These are phyloP conservation scores for Microtus richardsoni DNA, from an alignment of 2,113 vertebrate species.

Conservation along the genomic window DNA sequence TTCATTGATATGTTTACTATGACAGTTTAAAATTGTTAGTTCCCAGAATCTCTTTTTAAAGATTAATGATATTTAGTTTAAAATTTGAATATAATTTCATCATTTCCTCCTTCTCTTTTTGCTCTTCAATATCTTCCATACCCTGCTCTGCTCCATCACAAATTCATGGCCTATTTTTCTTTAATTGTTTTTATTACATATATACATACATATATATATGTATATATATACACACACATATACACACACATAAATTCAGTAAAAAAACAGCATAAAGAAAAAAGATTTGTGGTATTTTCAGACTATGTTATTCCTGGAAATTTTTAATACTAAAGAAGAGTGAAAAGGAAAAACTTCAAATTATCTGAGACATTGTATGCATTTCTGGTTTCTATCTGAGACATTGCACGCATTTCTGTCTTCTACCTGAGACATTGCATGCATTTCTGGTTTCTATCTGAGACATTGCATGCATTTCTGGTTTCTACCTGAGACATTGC, in stretches of 20 bases:
- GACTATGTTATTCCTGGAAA: not conserved
- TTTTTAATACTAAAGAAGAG: not conserved
- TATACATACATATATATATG: not conserved
- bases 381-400: no score
- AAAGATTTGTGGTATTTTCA: slow-evolving; percentile 14
- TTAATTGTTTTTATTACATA: not conserved
- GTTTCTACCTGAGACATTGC: no score
- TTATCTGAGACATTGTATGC: not conserved
- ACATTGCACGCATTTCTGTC: no score
- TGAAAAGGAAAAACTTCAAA: not conserved
- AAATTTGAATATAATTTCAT: not conserved
- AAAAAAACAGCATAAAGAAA: not conserved
- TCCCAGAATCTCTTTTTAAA: slow-evolving; percentile 1
- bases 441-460: no score
- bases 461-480: no score
- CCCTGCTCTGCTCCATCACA: not conserved
- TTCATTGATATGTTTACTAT: not conserved
- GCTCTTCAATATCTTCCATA: not conserved
- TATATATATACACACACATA: not conserved
- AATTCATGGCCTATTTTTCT: not conserved
- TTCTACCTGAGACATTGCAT: no score
- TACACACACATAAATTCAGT: not conserved
- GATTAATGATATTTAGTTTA: not conserved
- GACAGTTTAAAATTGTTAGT: not conserved
- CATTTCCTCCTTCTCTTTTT: not conserved